These are phyloP conservation scores for Popillia japonica DNA, from an alignment of 1,140 invertebrate genomes.

Conservation along the genomic window DNA sequence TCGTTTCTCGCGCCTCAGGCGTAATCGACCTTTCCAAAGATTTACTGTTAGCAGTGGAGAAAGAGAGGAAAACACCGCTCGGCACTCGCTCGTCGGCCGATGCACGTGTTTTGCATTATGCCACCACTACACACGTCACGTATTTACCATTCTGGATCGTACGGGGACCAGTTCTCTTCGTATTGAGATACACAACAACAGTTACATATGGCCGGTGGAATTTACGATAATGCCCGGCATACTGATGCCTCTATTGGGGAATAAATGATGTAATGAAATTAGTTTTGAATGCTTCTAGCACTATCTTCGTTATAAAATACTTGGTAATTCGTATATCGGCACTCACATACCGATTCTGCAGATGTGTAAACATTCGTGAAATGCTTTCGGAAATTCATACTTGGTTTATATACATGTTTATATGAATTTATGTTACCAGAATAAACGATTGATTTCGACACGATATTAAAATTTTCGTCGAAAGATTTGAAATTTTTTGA, in stretches of 20 bases:
- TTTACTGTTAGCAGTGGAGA: conserved; percentile 17
- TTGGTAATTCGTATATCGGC: neutral
- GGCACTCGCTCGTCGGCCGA: neutral
- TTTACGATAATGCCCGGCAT: neutral
- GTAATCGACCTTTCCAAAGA: conserved; percentile 31
- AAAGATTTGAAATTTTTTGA: no score
- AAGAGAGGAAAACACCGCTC: neutral
- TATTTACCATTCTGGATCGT: conserved; percentile 18
- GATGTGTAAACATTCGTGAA: neutral
- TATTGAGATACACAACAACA: conserved; percentile 6
- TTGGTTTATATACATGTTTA: no score
- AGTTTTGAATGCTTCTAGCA: neutral
- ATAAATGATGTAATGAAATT: conserved; percentile 1
- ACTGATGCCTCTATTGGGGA: neutral
- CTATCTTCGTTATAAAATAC: neutral
- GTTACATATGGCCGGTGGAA: neutral
- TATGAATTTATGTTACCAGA: no score
- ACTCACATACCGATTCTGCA: neutral
- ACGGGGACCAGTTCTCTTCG: conserved; percentile 20
- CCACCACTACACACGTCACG: neutral
- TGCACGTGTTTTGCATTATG: conserved; percentile 31
- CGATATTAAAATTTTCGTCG: no score
- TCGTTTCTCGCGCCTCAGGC: conserved; percentile 27
- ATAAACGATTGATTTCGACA: no score
- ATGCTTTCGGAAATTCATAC: no score